phyloP scores from a whole-genome alignment of 2,888 invertebrate species.

The Calephelis perditalis region DNA sequence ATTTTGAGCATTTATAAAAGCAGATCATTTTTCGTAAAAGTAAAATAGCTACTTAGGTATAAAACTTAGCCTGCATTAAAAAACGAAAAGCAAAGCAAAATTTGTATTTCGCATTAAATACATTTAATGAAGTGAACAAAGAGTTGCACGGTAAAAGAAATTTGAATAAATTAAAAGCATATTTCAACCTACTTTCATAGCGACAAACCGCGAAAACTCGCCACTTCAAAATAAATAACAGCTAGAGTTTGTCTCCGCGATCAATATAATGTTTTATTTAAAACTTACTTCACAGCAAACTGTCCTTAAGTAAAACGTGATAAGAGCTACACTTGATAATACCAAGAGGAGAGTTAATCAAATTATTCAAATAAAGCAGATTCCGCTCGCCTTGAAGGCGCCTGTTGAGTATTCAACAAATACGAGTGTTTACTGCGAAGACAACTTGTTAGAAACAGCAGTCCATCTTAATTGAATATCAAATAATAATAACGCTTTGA shows the following conservation, averaged over 20 bases:
- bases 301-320: constrained; percentile 18
- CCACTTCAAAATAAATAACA: constrained; percentile 23
- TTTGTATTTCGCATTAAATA: too few species aligned
- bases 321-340: constrained; percentile 24
- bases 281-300: constrained; percentile 21
- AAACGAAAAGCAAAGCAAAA: too few species aligned
- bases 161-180: constrained; percentile 9
- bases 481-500: constrained; percentile 9
- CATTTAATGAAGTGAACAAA: too few species aligned
- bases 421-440: constrained; percentile 39
- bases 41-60: too few species aligned
- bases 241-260: constrained; percentile 25
- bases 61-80: too few species aligned
- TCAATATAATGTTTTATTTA: constrained; percentile 27
- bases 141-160: not conserved
- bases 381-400: constrained; percentile 52
- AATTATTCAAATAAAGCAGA: constrained; percentile 69
- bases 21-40: too few species aligned
- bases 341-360: constrained; percentile 51
- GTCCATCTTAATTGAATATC: constrained; percentile 28
- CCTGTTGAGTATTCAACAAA: constrained; percentile 52
- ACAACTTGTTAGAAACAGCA: constrained; percentile 42
- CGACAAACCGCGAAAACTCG: constrained; percentile 14
- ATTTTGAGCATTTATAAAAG: too few species aligned
- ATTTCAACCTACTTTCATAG: constrained; percentile 9